These are phyloP conservation scores for Galago senegalensis DNA, from an alignment of 2,797 vertebrate genomes.

Conservation along the genomic window DNA sequence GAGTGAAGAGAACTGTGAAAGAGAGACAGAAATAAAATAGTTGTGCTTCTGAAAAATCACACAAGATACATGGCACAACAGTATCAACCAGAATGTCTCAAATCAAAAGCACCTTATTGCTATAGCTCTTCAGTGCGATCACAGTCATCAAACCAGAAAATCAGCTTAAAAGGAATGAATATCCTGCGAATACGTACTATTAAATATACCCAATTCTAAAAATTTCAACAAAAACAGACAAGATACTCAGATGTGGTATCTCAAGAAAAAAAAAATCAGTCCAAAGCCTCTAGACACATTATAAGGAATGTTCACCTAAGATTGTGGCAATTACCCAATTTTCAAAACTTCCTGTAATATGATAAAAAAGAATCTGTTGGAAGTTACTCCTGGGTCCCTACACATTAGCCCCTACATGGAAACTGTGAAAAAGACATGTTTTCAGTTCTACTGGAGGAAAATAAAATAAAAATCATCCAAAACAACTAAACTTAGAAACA, in stretches of 20 bases:
- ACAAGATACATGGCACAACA: not conserved
- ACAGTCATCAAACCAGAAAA: not conserved
- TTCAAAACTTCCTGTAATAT: not conserved
- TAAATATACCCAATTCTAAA: not conserved
- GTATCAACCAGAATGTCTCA: not conserved
- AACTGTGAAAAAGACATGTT: not conserved
- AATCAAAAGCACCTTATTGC: not conserved
- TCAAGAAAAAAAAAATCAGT: not conserved
- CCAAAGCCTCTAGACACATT: not conserved
- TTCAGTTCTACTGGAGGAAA: not conserved
- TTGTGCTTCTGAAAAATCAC: not conserved
- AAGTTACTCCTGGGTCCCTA: not conserved
- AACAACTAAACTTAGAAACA: not conserved
- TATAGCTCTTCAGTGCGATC: not conserved
- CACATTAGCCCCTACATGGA: not conserved
- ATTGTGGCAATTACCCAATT: not conserved
- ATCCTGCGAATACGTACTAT: not conserved
- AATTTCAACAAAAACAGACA: not conserved
- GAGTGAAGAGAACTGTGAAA: conserved; percentile 95
- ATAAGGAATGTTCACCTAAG: not conserved
- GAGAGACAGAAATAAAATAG: conserved; percentile 60
- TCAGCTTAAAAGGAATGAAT: not conserved
- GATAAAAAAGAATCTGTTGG: not conserved
- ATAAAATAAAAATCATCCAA: not conserved
- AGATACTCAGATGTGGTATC: not conserved